These are phyloP conservation scores for Didymodactylos carnosus DNA, from an alignment of 2,888 invertebrate genomes.

Conservation along the genomic window DNA sequence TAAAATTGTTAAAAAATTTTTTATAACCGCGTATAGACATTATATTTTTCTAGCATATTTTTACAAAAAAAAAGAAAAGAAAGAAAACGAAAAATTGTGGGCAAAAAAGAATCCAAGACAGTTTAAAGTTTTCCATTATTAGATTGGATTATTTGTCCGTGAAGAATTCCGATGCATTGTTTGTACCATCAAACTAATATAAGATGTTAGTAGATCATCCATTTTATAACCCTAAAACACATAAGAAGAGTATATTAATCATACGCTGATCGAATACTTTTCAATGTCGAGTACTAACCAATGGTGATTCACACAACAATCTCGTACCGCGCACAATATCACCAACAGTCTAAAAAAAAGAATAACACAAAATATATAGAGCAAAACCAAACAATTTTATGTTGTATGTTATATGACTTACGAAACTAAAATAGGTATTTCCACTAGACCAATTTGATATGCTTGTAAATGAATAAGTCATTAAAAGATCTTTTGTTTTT, in stretches of 20 bases:
- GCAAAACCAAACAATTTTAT: too few species aligned
- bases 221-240: slow-evolving; percentile 72
- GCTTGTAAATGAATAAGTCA: slow-evolving; percentile 90
- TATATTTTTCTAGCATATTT: too few species aligned
- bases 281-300: slow-evolving; percentile 37
- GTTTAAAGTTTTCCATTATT: too few species aligned
- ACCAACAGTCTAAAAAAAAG: slow-evolving; percentile 53
- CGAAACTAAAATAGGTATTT: slow-evolving; percentile 96
- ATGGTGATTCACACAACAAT: slow-evolving; percentile 80
- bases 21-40: too few species aligned
- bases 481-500: slow-evolving; percentile 84
- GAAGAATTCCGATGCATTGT: slow-evolving; percentile 10
- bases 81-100: too few species aligned
- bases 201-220: slow-evolving; percentile 96
- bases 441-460: slow-evolving; percentile 99
- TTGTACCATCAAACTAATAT: slow-evolving; percentile 89
- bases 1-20: too few species aligned
- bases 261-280: not conserved
- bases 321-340: slow-evolving; percentile 93
- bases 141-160: too few species aligned
- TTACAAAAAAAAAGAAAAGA: too few species aligned
- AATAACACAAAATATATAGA: not conserved
- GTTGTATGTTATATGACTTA: too few species aligned
- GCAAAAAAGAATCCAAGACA: too few species aligned
- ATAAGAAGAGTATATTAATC: too few species aligned